Evolutionary conservation across 1,140 invertebrate species (phyloP).

Genomic region (Magallana angulata): DNA sequence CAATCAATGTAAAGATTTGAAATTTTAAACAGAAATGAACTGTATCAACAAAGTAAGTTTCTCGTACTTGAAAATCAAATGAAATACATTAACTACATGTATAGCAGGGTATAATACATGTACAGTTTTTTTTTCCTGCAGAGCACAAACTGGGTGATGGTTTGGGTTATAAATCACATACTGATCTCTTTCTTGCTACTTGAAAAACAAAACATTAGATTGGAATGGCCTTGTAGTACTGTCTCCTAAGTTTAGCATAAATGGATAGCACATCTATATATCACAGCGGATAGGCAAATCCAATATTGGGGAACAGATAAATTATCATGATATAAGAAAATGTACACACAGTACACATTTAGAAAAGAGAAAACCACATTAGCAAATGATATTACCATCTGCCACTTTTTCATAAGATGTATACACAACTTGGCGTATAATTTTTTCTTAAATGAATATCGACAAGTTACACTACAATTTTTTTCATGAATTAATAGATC

Average conservation of each 20-base stretch:
- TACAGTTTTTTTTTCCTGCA: not conserved
- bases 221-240: constrained; percentile 32
- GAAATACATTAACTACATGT: too few relatives aligned
- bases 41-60: too few relatives aligned
- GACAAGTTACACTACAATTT: not conserved
- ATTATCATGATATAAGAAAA: constrained; percentile 26
- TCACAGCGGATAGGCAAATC: constrained; percentile 33
- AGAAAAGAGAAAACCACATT: constrained; percentile 15
- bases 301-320: constrained; percentile 33
- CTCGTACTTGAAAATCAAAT: too few relatives aligned
- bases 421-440: constrained; percentile 28
- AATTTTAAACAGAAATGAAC: too few relatives aligned
- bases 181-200: constrained; percentile 30
- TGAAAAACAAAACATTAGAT: constrained; percentile 14
- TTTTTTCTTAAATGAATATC: not conserved
- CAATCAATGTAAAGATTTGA: too few relatives aligned
- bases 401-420: not conserved
- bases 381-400: constrained; percentile 14
- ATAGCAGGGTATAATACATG: not conserved
- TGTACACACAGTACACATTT: constrained; percentile 2
- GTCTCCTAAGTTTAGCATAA: constrained; percentile 22
- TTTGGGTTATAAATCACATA: constrained; percentile 30
- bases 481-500: constrained; percentile 29
- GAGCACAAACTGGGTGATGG: constrained; percentile 14
- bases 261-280: constrained; percentile 36